A percentile compares a stretch with the other conserved stretches of the same genome.
phyloP scores from a whole-genome alignment of 30 jellyfish, hydroid and myxozoan genomes.

The Mastigias papua region DNA sequence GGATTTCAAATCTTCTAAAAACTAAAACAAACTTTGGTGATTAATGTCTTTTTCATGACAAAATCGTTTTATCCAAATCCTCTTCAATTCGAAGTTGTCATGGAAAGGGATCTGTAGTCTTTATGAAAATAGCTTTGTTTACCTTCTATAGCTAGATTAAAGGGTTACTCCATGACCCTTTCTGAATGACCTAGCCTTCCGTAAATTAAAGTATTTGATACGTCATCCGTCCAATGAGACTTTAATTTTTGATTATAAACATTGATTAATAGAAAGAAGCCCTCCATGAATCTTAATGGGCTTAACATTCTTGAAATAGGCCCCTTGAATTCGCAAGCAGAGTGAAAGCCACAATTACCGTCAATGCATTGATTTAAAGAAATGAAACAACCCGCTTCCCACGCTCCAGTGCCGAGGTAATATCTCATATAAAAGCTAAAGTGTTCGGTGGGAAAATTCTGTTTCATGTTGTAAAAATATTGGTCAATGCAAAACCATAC shows the following conservation, averaged over 20 bases:
- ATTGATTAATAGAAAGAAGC: constrained; percentile 40
- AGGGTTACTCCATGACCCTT: background rate
- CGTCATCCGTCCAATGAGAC: constrained; percentile 19
- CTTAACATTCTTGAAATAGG: constrained; percentile 30
- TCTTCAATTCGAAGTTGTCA: constrained; percentile 3
- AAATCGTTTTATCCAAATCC: constrained; percentile 1
- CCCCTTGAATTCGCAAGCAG: constrained; percentile 12
- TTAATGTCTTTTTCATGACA: background rate
- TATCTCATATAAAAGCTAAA: background rate
- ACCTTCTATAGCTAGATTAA: background rate
- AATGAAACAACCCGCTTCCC: constrained; percentile 21
- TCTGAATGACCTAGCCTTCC: constrained; percentile 15
- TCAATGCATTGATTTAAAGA: background rate
- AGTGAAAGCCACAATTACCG: constrained; percentile 24
- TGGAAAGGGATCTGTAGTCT: background rate
- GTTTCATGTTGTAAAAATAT: constrained; percentile 44
- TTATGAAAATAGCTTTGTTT: background rate
- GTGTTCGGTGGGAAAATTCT: constrained; percentile 36
- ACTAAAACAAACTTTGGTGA: constrained; percentile 2
- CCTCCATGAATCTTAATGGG: constrained; percentile 47
- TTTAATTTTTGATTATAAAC: constrained; percentile 9
- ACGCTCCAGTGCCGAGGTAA: constrained; percentile 16
- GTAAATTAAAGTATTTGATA: background rate
- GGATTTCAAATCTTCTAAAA: background rate
- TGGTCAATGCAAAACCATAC: constrained; percentile 31